These are phyloP conservation scores for Menura novaehollandiae DNA, from an alignment of 2,113 vertebrate species.

Conservation along the genomic window DNA sequence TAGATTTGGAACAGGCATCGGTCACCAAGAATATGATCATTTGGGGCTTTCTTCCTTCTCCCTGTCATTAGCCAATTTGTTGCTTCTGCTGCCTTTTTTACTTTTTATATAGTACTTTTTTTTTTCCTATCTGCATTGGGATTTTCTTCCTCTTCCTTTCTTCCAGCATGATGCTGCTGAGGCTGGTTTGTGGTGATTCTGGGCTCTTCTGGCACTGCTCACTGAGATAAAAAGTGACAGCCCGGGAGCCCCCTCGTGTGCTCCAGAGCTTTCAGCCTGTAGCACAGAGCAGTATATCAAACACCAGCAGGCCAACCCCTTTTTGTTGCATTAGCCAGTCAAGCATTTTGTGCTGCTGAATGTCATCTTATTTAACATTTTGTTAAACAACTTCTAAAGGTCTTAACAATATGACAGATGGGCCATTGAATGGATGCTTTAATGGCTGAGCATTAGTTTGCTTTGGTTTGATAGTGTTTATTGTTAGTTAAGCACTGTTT, in stretches of 20 bases:
- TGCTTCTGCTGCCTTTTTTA: neutral
- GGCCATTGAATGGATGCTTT: slow-evolving; percentile 68
- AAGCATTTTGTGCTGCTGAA: slow-evolving; percentile 75
- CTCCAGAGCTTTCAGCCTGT: slow-evolving; percentile 49
- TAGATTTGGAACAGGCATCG: neutral
- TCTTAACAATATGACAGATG: slow-evolving; percentile 77
- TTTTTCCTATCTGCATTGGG: neutral
- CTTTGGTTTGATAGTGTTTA: slow-evolving; percentile 69
- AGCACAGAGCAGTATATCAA: slow-evolving; percentile 67
- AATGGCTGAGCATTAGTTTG: slow-evolving; percentile 69
- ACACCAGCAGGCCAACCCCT: slow-evolving; percentile 57
- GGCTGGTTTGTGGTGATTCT: slow-evolving; percentile 18
- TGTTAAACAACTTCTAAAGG: slow-evolving; percentile 80
- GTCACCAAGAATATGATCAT: neutral
- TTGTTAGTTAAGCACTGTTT: slow-evolving; percentile 72
- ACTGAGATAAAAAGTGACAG: slow-evolving; percentile 64
- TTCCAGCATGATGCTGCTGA: neutral
- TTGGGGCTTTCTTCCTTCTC: neutral
- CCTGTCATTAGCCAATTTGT: neutral
- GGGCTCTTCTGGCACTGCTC: slow-evolving; percentile 45
- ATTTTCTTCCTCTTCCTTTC: neutral
- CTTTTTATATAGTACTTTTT: neutral
- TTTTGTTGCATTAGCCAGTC: slow-evolving; percentile 71
- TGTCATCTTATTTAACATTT: slow-evolving; percentile 79
- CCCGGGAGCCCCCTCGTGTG: slow-evolving; percentile 35